Base-by-base conservation (phyloP, 2,797 vertebrate species). In the Jordanella pulchra region DNA sequence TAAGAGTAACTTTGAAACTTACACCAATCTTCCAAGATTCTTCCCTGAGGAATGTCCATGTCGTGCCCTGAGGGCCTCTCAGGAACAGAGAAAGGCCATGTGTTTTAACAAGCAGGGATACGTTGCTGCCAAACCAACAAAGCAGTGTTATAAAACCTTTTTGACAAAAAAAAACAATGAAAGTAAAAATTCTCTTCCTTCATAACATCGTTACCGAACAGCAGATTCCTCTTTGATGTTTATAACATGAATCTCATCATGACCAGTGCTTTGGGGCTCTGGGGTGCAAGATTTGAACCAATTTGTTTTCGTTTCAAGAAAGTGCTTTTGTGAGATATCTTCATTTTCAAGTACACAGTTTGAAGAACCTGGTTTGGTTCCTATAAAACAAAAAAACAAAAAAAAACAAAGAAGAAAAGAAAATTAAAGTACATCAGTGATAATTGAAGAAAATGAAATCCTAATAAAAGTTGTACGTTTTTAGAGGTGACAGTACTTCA, bases 21-120 rank as follows among this genome's bases (percentile, higher is more conserved):
- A 95, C 95, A 61, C 2, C 0, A 25, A 90, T 50, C 0, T 21
- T 1, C 4, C 76, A 10, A 3, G 6, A 3, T 0, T 56, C 39
- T 1, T 35, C 6, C n/a, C 25, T 76, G 21, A 81, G 11, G 39
- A 94, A 18, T 23, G 45, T 92, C 95, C 95, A 95, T 0, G 58
- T 75, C 17, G 91, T 94, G 47, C 90, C 92, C 35, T 75, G 71
- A 30, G 94, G 94, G 66, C 95, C 95, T 80, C 94, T 89, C 47
- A 95, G 65, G 60, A 92, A 87, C 48, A 95, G 14, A 0, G 35
- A 81, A 66, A 77, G 64, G 1, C 68, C 51, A 18, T 72, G 7
- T 21, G 42, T 30, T 35, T 69, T 58, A 30, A 91, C n/a, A 0
- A 66, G 60, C 70, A 95, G 44, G 0, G 65, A 84, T 0, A 95